phyloP scores from a whole-genome alignment of 2,113 vertebrate genomes.

The Casuarius casuarius region DNA sequence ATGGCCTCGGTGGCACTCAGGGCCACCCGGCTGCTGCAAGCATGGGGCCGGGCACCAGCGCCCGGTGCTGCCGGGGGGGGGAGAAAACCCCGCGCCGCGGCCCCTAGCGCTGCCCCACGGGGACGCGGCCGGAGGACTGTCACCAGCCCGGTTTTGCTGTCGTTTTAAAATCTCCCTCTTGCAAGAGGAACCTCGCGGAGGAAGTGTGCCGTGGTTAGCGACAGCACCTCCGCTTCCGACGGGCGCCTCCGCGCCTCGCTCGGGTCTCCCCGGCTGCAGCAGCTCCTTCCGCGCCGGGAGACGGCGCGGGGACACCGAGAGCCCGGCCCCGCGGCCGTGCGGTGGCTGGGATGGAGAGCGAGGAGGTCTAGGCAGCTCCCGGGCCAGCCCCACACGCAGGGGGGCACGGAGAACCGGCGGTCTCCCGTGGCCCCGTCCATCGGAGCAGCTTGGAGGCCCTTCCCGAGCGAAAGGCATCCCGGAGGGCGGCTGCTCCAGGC shows the following conservation, averaged over 20 bases:
- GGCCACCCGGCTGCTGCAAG: not conserved
- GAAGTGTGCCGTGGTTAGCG: not conserved
- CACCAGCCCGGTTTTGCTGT: accelerated
- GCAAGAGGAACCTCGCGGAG: conserved; percentile 40
- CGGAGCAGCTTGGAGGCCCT: not conserved
- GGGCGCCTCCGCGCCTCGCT: accelerated
- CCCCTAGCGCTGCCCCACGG: not conserved
- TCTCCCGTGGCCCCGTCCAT: not conserved
- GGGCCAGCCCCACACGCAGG: accelerated
- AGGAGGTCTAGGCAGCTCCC: accelerated
- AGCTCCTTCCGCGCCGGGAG: accelerated
- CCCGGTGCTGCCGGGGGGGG: no score
- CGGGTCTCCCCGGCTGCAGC: accelerated
- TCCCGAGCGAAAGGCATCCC: not conserved
- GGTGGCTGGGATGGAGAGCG: accelerated
- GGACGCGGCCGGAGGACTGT: accelerated
- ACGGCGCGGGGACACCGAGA: accelerated
- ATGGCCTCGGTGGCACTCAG: accelerated
- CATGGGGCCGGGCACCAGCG: no score
- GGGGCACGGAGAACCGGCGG: not conserved
- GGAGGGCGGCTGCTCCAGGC: not conserved
- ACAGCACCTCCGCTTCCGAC: not conserved
- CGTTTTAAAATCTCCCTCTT: not conserved
- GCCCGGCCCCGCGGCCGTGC: accelerated
- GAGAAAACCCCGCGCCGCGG: no score